Conservation (phyloP, 2,113 vertebrate species). For the Phrynosoma platyrhinos region DNA sequence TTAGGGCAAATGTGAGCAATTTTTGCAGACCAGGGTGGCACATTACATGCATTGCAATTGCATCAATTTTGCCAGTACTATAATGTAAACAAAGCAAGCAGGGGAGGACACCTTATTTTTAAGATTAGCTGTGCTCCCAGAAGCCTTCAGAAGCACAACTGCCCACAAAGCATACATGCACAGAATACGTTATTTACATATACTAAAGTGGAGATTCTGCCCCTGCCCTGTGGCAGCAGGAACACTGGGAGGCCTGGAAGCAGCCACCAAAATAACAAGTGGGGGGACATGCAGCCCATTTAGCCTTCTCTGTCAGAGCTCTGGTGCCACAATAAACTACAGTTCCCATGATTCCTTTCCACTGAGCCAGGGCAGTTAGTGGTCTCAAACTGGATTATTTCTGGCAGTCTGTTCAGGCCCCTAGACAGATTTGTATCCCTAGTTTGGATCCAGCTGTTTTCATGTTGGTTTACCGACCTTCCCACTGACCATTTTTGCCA, state of each 20-base stretch:
- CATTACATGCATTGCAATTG: background rate
- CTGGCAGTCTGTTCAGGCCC: too few species aligned
- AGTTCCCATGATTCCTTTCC: too few species aligned
- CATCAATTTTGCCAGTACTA: background rate
- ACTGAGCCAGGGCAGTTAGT: too few species aligned
- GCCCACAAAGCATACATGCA: background rate
- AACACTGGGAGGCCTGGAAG: background rate
- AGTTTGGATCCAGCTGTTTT: too few species aligned
- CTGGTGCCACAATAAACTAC: too few species aligned
- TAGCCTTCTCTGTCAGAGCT: too few species aligned
- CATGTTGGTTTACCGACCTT: too few species aligned
- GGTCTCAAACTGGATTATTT: too few species aligned
- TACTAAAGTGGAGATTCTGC: background rate
- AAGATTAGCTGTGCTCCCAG: too few species aligned
- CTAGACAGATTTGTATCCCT: too few species aligned
- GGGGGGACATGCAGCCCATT: background rate
- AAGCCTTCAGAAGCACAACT: background rate
- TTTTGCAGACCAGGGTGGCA: background rate
- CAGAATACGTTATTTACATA: background rate
- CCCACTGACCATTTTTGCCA: too few species aligned
- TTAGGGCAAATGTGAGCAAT: background rate
- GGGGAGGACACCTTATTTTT: background rate
- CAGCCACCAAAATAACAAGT: background rate
- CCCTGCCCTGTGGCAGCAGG: background rate
- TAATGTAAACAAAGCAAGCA: background rate